Conservation (phyloP, 2,888 invertebrate genomes). For the Coronaproctus castanopsis region DNA sequence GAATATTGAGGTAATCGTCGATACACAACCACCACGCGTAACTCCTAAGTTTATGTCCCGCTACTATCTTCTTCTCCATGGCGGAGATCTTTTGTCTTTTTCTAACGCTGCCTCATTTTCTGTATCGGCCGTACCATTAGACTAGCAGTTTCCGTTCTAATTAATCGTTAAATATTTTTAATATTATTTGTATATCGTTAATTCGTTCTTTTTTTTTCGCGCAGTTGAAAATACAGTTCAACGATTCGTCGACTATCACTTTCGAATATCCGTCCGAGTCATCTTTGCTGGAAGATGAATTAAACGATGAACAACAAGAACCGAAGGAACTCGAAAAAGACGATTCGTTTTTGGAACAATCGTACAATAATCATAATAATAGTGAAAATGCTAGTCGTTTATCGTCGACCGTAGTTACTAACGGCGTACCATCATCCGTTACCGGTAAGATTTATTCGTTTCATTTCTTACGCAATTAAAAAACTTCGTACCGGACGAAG, state of each 20-base stretch:
- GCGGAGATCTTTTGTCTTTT: no score
- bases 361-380: no score
- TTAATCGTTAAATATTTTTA: no score
- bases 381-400: neutral
- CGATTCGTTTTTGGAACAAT: slow-evolving; percentile 13
- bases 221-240: slow-evolving; percentile 74
- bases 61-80: no score
- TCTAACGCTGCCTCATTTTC: no score
- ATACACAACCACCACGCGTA: no score
- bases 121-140: no score
- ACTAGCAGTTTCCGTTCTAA: no score
- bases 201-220: slow-evolving; percentile 23
- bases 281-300: slow-evolving; percentile 44
- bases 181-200: neutral
- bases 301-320: neutral
- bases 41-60: no score
- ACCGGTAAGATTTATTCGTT: neutral
- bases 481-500: no score
- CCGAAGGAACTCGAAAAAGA: slow-evolving; percentile 16
- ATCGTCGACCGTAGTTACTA: neutral
- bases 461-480: no score
- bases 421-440: neutral
- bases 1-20: no score
- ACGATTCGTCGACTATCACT: slow-evolving; percentile 67
- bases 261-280: slow-evolving; percentile 89